A percentile compares a stretch with the other conserved stretches of the same genome.
phyloP scores from a whole-genome alignment of 1,140 invertebrate genomes.

The Aphaenogaster floridana region DNA sequence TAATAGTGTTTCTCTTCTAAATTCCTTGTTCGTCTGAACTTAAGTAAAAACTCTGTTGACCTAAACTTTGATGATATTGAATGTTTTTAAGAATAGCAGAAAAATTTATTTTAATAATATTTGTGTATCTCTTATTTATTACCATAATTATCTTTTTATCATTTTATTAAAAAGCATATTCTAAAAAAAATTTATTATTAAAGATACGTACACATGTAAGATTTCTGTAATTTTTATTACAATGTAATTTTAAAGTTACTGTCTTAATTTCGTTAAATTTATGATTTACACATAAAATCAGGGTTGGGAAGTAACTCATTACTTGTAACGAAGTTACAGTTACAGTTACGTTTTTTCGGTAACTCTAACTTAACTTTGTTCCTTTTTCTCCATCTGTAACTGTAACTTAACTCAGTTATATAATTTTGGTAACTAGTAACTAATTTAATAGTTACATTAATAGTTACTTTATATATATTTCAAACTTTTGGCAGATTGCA shows the following conservation, averaged over 20 bases:
- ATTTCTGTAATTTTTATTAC: neutral
- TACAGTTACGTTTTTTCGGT: too few relatives aligned
- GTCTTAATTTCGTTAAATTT: neutral
- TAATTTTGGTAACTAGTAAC: too few relatives aligned
- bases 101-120: neutral
- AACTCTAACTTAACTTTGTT: too few relatives aligned
- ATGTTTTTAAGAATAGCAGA: neutral
- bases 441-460: too few relatives aligned
- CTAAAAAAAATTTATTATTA: neutral
- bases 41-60: neutral
- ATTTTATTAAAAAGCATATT: neutral
- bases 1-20: neutral
- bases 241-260: neutral
- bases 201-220: neutral
- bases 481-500: too few relatives aligned
- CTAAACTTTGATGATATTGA: neutral
- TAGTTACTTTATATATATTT: too few relatives aligned
- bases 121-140: neutral
- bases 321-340: too few relatives aligned
- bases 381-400: too few relatives aligned
- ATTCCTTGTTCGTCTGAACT: neutral
- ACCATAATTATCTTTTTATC: slow-evolving; percentile 1
- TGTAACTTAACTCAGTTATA: too few relatives aligned
- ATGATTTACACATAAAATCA: neutral
- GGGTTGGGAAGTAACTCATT: too few relatives aligned